Conservation (phyloP, 2,797 vertebrate genomes). For the Apogon talboti region DNA sequence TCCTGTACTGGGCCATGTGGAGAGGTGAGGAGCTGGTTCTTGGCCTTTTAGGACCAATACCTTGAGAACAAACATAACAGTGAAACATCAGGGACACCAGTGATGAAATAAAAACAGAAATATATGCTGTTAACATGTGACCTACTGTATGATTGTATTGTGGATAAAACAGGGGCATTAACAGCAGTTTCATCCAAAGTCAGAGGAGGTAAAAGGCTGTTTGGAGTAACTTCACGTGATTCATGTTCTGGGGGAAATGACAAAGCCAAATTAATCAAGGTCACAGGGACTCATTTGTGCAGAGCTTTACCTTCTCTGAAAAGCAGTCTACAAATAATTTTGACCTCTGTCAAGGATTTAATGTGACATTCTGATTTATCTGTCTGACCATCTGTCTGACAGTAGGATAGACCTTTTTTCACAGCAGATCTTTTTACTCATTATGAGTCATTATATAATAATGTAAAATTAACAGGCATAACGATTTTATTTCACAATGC, state of each 20-base stretch:
- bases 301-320: neutral
- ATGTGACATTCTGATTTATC: too few species aligned
- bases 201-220: conserved; percentile 46
- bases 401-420: too few species aligned
- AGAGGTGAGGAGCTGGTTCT: conserved; percentile 28
- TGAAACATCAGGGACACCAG: neutral
- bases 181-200: conserved; percentile 9
- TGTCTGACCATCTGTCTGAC: too few species aligned
- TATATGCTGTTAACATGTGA: conserved; percentile 1
- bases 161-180: conserved; percentile 6
- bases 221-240: conserved; percentile 18
- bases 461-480: too few species aligned
- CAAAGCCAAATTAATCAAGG: conserved; percentile 16
- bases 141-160: conserved; percentile 30
- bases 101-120: neutral
- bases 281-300: neutral
- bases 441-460: too few species aligned
- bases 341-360: too few species aligned
- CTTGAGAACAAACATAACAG: conserved; percentile 32
- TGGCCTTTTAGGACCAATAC: neutral
- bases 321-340: neutral
- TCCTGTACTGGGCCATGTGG: conserved; percentile 68
- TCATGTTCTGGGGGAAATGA: conserved; percentile 14
- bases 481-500: too few species aligned
- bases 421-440: too few species aligned